Percentiles rank a stretch among this genome's conserved stretches.
Evolutionary conservation across 1,140 invertebrate species (phyloP).

Genomic region (Lepidurus packardi): DNA sequence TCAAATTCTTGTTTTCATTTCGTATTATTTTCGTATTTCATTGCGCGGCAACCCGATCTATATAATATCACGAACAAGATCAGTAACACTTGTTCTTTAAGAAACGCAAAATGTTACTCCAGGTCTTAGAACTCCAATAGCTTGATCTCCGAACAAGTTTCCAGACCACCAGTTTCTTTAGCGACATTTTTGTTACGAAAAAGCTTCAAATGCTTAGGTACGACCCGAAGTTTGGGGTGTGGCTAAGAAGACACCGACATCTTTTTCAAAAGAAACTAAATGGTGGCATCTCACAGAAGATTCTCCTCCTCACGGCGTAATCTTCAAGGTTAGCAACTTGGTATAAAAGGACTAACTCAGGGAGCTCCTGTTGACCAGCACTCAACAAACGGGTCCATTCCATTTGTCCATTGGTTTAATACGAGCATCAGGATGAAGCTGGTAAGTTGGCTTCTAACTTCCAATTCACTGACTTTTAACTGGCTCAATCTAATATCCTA

Average conservation of each 20-base stretch:
- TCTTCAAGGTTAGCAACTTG: slow-evolving; percentile 39
- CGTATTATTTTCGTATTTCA: too few species aligned
- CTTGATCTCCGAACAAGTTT: too few species aligned
- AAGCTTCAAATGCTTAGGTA: too few species aligned
- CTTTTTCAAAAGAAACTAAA: neutral
- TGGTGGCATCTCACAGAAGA: neutral
- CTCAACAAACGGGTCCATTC: neutral
- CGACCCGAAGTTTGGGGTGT: neutral
- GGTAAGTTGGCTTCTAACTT: neutral
- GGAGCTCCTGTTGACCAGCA: neutral
- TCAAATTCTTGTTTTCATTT: too few species aligned
- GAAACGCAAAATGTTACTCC: too few species aligned
- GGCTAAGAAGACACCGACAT: neutral
- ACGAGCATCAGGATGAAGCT: neutral
- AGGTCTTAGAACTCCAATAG: too few species aligned
- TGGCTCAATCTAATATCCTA: neutral
- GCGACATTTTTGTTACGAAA: too few species aligned
- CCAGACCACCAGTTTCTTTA: too few species aligned
- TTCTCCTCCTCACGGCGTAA: neutral
- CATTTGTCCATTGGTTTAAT: neutral
- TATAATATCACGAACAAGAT: too few species aligned
- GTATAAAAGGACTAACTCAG: slow-evolving; percentile 41
- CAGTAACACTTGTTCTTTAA: too few species aligned
- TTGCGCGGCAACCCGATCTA: too few species aligned
- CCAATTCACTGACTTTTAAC: neutral